Conservation (phyloP, 1,140 invertebrate genomes). For the Anastatus disparis region DNA sequence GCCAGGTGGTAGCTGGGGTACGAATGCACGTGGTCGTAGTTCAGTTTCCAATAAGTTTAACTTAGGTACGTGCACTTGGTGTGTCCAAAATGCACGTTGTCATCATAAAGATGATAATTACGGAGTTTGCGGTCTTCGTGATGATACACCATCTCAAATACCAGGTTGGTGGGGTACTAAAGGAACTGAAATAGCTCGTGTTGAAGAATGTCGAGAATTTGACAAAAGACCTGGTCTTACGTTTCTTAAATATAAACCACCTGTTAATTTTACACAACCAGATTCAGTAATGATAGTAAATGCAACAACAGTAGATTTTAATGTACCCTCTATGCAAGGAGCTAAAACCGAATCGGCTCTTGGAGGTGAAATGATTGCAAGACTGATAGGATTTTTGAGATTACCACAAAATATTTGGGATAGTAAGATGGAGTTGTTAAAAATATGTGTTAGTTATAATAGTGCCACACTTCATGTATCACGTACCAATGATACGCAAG, state of each 20-base stretch:
- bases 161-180: constrained; percentile 90
- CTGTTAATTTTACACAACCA: constrained; percentile 85
- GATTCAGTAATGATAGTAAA: constrained; percentile 87
- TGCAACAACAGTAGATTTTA: constrained; percentile 83
- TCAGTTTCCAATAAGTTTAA: constrained; percentile 81
- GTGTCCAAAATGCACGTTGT: constrained; percentile 91
- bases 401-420: constrained; percentile 77
- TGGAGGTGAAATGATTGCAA: constrained; percentile 78
- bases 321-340: constrained; percentile 71
- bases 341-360: constrained; percentile 74
- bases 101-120: constrained; percentile 88
- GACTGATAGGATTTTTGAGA: constrained; percentile 82
- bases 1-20: constrained; percentile 65
- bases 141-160: constrained; percentile 80
- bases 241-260: constrained; percentile 87
- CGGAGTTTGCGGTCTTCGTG: constrained; percentile 79
- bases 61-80: constrained; percentile 88
- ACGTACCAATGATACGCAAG: constrained; percentile 60
- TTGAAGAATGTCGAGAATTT: constrained; percentile 80
- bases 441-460: constrained; percentile 79
- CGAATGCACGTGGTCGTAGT: constrained; percentile 58
- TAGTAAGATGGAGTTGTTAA: constrained; percentile 73
- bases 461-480: constrained; percentile 70
- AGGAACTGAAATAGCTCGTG: constrained; percentile 81
- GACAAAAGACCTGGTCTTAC: constrained; percentile 89